These are phyloP conservation scores for Liodrosophila aerea DNA, from an alignment of 2,888 invertebrate species.

Conservation along the genomic window DNA sequence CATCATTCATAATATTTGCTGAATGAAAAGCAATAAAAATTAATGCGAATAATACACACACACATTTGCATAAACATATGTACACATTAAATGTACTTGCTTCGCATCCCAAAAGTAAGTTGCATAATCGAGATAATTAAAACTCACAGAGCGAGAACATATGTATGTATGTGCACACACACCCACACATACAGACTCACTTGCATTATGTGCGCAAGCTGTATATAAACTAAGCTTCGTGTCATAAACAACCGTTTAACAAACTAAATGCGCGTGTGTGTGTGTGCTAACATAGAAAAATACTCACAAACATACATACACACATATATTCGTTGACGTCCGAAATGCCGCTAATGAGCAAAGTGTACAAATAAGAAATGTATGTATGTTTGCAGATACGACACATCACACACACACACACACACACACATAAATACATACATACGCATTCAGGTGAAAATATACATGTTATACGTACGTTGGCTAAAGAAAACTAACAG, in stretches of 20 bases:
- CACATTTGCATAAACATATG: not conserved
- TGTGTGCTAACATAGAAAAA: not conserved
- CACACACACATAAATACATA: constrained; percentile 4
- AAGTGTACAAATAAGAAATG: constrained; percentile 33
- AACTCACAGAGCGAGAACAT: too few relatives aligned
- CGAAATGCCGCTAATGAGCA: constrained; percentile 65
- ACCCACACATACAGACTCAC: too few relatives aligned
- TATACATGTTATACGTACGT: constrained; percentile 15
- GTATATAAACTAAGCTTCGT: too few relatives aligned
- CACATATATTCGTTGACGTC: constrained; percentile 35
- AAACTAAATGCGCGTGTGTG: constrained; percentile 8
- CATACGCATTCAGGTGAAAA: constrained; percentile 30
- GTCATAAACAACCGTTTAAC: too few relatives aligned
- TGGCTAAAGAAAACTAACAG: constrained; percentile 21
- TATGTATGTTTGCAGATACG: not conserved
- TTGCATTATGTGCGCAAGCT: too few relatives aligned
- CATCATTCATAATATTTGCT: not conserved
- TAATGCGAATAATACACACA: not conserved
- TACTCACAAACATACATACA: too few relatives aligned
- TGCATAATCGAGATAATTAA: not conserved
- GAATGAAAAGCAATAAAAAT: too few relatives aligned
- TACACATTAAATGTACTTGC: not conserved
- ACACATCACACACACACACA: not conserved
- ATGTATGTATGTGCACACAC: too few relatives aligned
- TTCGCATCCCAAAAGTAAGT: not conserved